Conservation (phyloP, 2,113 vertebrate genomes). For the Lepidothrix coronata region DNA sequence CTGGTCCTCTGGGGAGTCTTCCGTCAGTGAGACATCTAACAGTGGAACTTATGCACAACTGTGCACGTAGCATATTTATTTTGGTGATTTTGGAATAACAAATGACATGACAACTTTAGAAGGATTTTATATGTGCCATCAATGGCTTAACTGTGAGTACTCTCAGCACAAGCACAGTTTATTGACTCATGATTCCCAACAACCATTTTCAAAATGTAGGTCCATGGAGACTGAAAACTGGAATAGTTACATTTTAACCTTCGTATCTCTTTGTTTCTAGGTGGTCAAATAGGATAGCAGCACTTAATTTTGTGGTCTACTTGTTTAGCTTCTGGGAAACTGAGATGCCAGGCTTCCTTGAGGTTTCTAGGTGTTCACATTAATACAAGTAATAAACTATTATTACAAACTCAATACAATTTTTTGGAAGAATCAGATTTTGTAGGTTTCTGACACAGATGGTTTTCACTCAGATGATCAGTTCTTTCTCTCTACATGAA, state of each 20-base stretch:
- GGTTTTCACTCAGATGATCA: neutral
- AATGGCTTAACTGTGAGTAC: neutral
- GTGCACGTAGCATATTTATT: neutral
- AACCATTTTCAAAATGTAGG: neutral
- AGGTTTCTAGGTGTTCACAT: neutral
- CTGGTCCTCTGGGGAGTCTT: neutral
- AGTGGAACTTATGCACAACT: neutral
- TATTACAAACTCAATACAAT: neutral
- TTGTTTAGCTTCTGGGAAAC: neutral
- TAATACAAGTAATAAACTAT: neutral
- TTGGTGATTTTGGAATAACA: neutral
- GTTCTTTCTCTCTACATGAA: neutral
- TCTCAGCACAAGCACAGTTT: neutral
- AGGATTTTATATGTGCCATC: neutral
- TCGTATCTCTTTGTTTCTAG: neutral
- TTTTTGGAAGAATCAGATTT: neutral
- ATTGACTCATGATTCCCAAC: neutral
- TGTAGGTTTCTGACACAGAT: neutral
- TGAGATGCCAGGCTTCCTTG: neutral
- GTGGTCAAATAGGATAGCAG: neutral
- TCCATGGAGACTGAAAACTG: neutral
- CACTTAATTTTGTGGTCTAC: neutral
- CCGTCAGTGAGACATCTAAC: neutral
- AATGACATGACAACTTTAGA: neutral
- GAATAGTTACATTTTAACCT: neutral